Evolutionary conservation across 2,888 invertebrate genomes (phyloP).

Genomic region (Lepidochitona cinerea): DNA sequence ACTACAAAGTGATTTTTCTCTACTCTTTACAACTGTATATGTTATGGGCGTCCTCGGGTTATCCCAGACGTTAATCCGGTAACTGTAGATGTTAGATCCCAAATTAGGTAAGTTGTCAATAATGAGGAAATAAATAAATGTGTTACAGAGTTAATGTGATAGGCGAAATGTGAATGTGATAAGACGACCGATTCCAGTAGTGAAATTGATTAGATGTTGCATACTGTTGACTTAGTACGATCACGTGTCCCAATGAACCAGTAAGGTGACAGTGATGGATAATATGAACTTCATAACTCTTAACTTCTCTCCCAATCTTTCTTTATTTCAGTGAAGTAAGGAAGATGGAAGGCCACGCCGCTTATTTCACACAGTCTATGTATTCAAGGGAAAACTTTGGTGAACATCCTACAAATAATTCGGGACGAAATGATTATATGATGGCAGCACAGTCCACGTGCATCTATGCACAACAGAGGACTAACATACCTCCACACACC

Average conservation of each 20-base stretch:
- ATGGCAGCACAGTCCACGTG: neutral
- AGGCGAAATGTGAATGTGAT: too few species aligned
- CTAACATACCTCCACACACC: neutral
- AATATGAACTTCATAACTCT: neutral
- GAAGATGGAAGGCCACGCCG: slow-evolving; percentile 51
- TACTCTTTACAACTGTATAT: too few species aligned
- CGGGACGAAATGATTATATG: slow-evolving; percentile 10
- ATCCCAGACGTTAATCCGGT: too few species aligned
- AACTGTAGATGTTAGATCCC: too few species aligned
- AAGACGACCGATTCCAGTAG: too few species aligned
- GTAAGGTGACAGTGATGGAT: neutral
- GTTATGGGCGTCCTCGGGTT: too few species aligned
- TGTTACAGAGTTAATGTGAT: too few species aligned
- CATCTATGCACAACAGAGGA: neutral
- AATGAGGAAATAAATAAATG: too few species aligned
- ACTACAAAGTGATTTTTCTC: too few species aligned
- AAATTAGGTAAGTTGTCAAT: too few species aligned
- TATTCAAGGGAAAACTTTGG: slow-evolving; percentile 45
- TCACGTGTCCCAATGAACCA: neutral
- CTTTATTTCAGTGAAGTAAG: neutral
- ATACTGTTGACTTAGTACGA: neutral
- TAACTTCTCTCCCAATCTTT: neutral
- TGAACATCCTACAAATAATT: slow-evolving; percentile 12
- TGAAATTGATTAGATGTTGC: too few species aligned
- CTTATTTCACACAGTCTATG: slow-evolving; percentile 48